These are phyloP conservation scores for Egretta garzetta DNA, from an alignment of 2,113 vertebrate species.

Conservation along the genomic window DNA sequence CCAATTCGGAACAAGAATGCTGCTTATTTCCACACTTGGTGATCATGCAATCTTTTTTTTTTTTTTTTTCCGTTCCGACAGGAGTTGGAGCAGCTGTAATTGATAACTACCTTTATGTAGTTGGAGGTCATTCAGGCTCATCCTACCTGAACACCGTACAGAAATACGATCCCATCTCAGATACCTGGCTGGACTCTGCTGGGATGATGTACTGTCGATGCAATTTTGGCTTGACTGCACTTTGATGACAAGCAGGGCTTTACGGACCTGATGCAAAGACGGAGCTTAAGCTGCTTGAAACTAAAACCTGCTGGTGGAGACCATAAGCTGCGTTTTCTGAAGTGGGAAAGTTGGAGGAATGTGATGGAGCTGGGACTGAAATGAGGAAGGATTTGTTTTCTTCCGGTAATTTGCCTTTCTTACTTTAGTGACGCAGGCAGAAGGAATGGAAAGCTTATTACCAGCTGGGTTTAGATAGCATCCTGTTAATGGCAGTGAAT, in stretches of 20 bases:
- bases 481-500: not conserved
- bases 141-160: conserved; percentile 97
- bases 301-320: conserved; percentile 31
- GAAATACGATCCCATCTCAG: conserved; percentile 92
- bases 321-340: conserved; percentile 19
- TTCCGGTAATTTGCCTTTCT: not conserved
- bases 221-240: conserved; percentile 96
- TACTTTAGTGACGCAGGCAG: not conserved
- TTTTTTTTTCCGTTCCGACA: conserved; percentile 24
- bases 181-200: conserved; percentile 94
- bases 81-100: conserved; percentile 95
- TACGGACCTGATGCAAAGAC: conserved; percentile 7
- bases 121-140: conserved; percentile 95
- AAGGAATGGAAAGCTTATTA: not conserved
- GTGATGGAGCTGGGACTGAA: not conserved
- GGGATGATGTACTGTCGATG: conserved; percentile 97
- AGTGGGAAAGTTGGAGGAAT: not conserved
- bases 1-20: fast-evolving
- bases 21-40: fast-evolving
- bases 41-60: not conserved
- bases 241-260: conserved; percentile 80
- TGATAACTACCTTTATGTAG: conserved; percentile 96
- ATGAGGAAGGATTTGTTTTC: not conserved
- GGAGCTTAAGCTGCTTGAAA: conserved; percentile 4
- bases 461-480: not conserved